Evolutionary conservation across 2,113 vertebrate genomes (phyloP).

Genomic region (Sterna hirundo): DNA sequence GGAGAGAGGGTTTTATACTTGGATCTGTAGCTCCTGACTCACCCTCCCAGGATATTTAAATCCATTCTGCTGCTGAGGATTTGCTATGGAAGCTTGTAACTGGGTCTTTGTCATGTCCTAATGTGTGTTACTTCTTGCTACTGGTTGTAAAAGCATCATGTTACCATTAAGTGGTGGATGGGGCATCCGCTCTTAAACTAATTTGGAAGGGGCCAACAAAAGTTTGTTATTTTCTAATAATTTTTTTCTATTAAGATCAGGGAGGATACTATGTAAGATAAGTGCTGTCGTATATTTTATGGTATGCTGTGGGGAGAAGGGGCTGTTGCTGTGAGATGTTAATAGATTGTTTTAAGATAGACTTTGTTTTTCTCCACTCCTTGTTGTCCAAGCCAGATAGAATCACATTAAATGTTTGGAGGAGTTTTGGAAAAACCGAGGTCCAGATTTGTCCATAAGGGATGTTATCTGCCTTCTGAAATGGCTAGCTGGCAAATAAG

Average conservation of each 20-base stretch:
- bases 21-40: neutral
- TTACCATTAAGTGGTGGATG: neutral
- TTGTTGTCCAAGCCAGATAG: neutral
- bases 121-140: neutral
- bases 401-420: neutral
- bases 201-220: neutral
- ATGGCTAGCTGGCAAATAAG: neutral
- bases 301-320: neutral
- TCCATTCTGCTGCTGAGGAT: constrained; percentile 1
- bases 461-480: neutral
- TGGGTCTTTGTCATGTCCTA: neutral
- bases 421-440: neutral
- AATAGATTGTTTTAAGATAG: neutral
- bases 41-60: constrained; percentile 16
- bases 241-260: neutral
- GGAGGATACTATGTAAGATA: neutral
- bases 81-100: constrained; percentile 1
- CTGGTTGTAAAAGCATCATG: neutral
- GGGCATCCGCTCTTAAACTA: neutral
- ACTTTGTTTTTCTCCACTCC: neutral
- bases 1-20: neutral
- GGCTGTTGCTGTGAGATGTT: neutral
- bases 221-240: neutral
- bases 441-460: neutral
- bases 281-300: neutral